These are phyloP conservation scores for Lagopus muta DNA, from an alignment of 2,113 vertebrate species.

Conservation along the genomic window DNA sequence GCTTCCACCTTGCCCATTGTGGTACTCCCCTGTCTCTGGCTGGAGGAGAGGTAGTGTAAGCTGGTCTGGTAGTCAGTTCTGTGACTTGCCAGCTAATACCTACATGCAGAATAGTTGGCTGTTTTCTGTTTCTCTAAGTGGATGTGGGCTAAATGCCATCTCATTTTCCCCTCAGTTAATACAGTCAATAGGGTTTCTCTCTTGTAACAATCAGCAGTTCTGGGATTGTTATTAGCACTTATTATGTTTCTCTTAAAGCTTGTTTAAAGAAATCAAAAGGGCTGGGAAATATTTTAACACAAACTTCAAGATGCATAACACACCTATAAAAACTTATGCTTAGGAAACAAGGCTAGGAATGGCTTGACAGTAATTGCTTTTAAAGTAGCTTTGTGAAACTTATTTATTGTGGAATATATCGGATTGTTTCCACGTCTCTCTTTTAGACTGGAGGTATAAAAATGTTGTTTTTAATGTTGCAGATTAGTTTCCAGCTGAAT, in stretches of 20 bases:
- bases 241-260: neutral
- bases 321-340: neutral
- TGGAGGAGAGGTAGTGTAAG: neutral
- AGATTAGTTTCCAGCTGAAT: neutral
- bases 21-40: neutral
- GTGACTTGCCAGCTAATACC: neutral
- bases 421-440: neutral
- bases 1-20: neutral
- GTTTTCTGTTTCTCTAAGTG: neutral
- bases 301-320: neutral
- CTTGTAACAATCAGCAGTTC: neutral
- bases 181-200: neutral
- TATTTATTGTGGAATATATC: constrained; percentile 29
- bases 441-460: neutral
- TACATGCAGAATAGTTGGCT: neutral
- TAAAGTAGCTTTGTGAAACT: neutral
- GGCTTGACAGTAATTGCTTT: neutral
- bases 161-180: neutral
- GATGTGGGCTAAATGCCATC: neutral
- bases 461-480: neutral
- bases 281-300: neutral
- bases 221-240: neutral
- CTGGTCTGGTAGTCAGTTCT: neutral
- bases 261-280: neutral
- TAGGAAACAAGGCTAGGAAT: constrained; percentile 1